phyloP scores from a whole-genome alignment of 2,113 vertebrate genomes.

The Numida meleagris region DNA sequence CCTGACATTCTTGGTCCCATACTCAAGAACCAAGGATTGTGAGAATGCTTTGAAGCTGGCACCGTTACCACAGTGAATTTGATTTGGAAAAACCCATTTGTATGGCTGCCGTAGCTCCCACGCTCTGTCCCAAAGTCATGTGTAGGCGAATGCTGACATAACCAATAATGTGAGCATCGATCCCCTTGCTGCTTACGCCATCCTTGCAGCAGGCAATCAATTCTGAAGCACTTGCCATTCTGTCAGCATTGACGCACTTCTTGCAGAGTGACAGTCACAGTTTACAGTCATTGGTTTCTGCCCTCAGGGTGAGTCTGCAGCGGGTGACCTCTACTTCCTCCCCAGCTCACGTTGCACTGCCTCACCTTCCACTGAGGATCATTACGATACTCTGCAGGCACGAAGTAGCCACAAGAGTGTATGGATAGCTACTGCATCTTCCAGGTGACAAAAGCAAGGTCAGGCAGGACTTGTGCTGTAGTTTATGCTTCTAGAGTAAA shows the following conservation, averaged over 20 bases:
- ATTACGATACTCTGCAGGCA: rapidly evolving
- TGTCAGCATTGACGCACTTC: not conserved
- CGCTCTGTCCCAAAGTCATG: rapidly evolving
- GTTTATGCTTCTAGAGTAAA: not conserved
- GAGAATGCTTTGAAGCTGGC: not conserved
- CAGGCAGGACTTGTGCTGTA: not conserved
- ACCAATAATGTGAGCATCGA: not conserved
- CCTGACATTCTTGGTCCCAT: not conserved
- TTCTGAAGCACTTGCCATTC: not conserved
- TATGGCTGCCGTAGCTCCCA: not conserved
- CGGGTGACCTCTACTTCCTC: not conserved
- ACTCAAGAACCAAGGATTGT: not conserved
- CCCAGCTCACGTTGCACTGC: rapidly evolving
- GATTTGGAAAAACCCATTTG: not conserved
- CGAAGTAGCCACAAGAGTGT: not conserved
- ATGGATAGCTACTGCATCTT: not conserved
- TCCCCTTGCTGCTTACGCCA: not conserved
- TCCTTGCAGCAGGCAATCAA: not conserved
- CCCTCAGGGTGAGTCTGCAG: rapidly evolving
- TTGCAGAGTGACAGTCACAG: rapidly evolving
- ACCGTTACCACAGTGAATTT: not conserved
- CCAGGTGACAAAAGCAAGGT: not conserved
- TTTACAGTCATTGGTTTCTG: not conserved
- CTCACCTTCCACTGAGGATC: rapidly evolving
- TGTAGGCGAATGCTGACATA: not conserved